phyloP scores from a whole-genome alignment of 2,113 vertebrate genomes.

The Grus americana region DNA sequence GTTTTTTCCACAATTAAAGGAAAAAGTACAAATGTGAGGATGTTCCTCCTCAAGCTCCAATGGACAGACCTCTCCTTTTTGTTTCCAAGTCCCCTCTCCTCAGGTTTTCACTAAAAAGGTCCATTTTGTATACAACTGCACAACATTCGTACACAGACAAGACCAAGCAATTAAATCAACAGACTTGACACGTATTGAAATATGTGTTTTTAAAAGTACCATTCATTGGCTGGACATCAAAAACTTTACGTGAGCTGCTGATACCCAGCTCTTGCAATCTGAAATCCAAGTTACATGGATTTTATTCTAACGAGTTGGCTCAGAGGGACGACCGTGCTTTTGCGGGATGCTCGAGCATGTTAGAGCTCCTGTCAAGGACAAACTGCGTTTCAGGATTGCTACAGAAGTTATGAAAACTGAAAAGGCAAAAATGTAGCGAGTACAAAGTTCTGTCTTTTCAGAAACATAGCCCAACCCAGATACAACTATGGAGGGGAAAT shows the following conservation, averaged over 20 bases:
- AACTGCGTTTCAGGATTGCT: background rate
- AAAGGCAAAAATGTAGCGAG: background rate
- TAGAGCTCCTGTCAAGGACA: background rate
- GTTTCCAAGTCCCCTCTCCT: fast-evolving
- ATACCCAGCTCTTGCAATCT: fast-evolving
- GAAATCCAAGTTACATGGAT: background rate
- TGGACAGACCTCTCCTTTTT: background rate
- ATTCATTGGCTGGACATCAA: background rate
- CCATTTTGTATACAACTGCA: fast-evolving
- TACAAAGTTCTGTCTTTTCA: background rate
- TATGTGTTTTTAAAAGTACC: fast-evolving
- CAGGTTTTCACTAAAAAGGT: background rate
- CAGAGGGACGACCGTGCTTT: fast-evolving
- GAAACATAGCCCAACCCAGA: background rate
- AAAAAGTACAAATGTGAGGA: background rate
- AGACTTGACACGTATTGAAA: fast-evolving
- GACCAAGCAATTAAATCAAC: background rate
- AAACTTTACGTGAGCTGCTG: background rate
- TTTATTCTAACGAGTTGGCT: fast-evolving
- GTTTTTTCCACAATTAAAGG: background rate
- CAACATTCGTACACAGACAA: fast-evolving
- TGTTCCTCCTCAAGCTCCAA: background rate
- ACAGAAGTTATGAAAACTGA: background rate
- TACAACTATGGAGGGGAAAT: fast-evolving
- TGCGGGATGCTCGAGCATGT: background rate